Percentiles rank a stretch among this genome's conserved stretches.
Evolutionary conservation across 1,140 invertebrate species (phyloP).

Genomic region (Neodiprion lecontei): DNA sequence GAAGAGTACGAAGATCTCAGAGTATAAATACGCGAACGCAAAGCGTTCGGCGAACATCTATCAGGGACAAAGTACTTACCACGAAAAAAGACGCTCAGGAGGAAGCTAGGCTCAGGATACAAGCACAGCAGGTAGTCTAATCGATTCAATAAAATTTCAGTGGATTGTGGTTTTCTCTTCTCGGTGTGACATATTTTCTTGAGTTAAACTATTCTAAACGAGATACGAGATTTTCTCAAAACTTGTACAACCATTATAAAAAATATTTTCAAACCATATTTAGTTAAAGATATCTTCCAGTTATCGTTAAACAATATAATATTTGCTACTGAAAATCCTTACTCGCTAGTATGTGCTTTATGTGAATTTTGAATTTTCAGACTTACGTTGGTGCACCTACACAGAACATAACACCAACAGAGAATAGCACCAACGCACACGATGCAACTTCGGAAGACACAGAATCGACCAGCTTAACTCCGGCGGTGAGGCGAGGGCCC

Average conservation of each 20-base stretch:
- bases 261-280: slow-evolving; percentile 2
- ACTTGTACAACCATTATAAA: background rate
- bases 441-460: slow-evolving; percentile 57
- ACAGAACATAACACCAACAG: slow-evolving; percentile 38
- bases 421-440: slow-evolving; percentile 40
- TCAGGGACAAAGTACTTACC: slow-evolving; percentile 90
- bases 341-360: background rate
- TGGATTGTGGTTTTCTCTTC: background rate
- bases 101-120: slow-evolving; percentile 80
- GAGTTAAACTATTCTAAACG: too few relatives aligned
- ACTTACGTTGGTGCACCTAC: slow-evolving; percentile 43
- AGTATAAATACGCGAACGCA: slow-evolving; percentile 76
- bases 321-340: background rate
- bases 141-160: slow-evolving; percentile 11
- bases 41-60: slow-evolving; percentile 91
- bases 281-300: background rate
- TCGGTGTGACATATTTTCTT: too few relatives aligned
- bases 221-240: background rate
- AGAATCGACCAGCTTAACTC: slow-evolving; percentile 61
- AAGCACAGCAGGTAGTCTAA: slow-evolving; percentile 67
- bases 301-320: background rate
- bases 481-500: slow-evolving; percentile 69
- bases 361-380: slow-evolving; percentile 34
- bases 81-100: slow-evolving; percentile 95
- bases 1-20: slow-evolving; percentile 69